Evolutionary conservation across 2,113 vertebrate genomes (phyloP).

Genomic region (Scytalopus superciliaris): DNA sequence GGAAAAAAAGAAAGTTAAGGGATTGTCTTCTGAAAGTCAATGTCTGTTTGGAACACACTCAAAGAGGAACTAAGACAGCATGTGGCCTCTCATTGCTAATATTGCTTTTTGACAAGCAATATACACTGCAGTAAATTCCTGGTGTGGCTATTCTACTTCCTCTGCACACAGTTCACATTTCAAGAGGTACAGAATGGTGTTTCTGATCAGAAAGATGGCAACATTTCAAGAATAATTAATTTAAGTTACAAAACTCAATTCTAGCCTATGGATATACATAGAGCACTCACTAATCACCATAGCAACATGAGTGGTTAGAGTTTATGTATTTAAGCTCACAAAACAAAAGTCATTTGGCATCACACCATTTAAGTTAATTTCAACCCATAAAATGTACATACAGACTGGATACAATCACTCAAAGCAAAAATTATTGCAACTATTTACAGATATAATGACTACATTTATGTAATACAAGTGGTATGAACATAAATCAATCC

Average conservation of each 20-base stretch:
- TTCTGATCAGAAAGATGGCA: slow-evolving; percentile 20
- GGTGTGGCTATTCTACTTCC: background rate
- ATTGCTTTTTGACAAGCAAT: background rate
- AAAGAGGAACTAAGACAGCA: background rate
- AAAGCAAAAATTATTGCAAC: slow-evolving; percentile 2
- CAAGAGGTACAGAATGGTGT: background rate
- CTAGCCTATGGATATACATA: background rate
- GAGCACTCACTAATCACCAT: background rate
- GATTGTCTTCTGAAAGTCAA: background rate
- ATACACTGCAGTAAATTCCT: background rate
- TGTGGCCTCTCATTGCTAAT: background rate
- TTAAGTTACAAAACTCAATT: background rate
- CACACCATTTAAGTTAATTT: slow-evolving; percentile 1
- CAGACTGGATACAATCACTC: background rate
- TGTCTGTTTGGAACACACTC: background rate
- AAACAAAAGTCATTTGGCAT: slow-evolving; percentile 9
- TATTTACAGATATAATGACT: background rate
- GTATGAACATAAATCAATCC: slow-evolving; percentile 1
- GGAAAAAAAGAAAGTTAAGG: background rate
- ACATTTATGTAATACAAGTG: background rate
- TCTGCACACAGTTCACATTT: background rate
- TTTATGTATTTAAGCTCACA: background rate
- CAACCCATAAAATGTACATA: background rate
- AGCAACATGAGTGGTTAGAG: background rate
- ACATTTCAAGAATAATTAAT: slow-evolving; percentile 23